Base-by-base conservation (phyloP, 1,140 invertebrate species). In the Papilio polyxenes region DNA sequence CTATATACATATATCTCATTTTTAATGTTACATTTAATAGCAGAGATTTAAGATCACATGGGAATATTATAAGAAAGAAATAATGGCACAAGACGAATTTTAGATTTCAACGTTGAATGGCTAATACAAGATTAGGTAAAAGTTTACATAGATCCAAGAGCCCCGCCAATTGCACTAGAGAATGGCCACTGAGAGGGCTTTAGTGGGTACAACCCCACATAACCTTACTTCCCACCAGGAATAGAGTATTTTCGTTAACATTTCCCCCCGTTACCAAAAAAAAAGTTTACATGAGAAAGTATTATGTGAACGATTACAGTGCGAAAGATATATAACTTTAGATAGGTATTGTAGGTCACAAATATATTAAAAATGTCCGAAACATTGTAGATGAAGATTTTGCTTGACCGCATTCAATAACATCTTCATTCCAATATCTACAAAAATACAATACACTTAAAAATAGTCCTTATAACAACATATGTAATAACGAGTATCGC, bases 401-500 rank as follows among this genome's bases (percentile, higher is more conserved):
- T 77, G 20, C 75, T 77, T 3, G 44, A 4, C 75, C 59, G 69
- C 81, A 84, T 84, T 81, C 84, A 87, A 84, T 85, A 85, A 85
- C 81, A 83, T 86, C 83, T 85, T 81, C 80, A 80, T 84, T 83
- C 74, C 49, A 81, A 62, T 83, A 65, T 31, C 53, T 44, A 78
- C 37, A 31, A 76, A 23, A 53, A 81, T 3, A 37, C 40, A 40
- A 78, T 80, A 81, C 69, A 83, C 7, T 62, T 72, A 40, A 87
- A 83, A 85, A 74, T 85, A 80, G 37, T 62, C 76, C 76, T 82
- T 88, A 82, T 72, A 62, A n/a, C 75, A 75, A 83, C 59, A 53
- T n/a, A 10, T 5, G 80, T 86, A 86, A 82, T 81, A 81, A 81
- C 79, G 79, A 85, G 85, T 83, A 85, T 86, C 78, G 85, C 83